phyloP scores from a whole-genome alignment of 2,888 invertebrate genomes.

The Saturnia japonica region DNA sequence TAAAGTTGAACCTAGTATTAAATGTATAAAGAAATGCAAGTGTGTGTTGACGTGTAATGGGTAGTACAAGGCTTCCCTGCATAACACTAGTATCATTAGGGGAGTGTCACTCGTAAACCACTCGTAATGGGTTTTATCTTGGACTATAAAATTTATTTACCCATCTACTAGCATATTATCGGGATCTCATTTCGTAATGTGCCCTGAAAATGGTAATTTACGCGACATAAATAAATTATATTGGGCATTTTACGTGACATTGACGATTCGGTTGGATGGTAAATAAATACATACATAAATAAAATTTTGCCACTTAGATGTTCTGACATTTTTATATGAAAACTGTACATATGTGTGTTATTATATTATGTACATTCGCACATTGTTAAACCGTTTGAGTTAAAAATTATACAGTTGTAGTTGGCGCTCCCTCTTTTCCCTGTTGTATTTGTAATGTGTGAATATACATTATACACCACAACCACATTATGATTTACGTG shows the following conservation, averaged over 20 bases:
- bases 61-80: constrained; percentile 34
- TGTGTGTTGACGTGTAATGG: constrained; percentile 10
- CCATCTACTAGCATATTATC: constrained; percentile 62
- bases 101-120: constrained; percentile 74
- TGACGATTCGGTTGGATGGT: not conserved
- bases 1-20: constrained; percentile 28
- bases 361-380: too few relatives aligned
- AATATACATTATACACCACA: too few relatives aligned
- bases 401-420: too few relatives aligned
- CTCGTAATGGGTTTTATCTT: constrained; percentile 75
- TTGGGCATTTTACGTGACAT: not conserved
- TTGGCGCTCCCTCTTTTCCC: too few relatives aligned
- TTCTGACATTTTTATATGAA: not conserved
- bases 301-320: not conserved
- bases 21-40: not conserved
- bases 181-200: constrained; percentile 56
- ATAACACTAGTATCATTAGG: constrained; percentile 69
- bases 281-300: not conserved
- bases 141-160: constrained; percentile 77
- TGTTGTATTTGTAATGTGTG: too few relatives aligned
- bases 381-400: too few relatives aligned
- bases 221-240: constrained; percentile 6
- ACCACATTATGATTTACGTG: too few relatives aligned
- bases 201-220: constrained; percentile 43
- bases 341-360: too few relatives aligned